Percentiles rank a stretch among this genome's conserved stretches.
phyloP scores from a whole-genome alignment of 2,888 invertebrate genomes.

The Sipha maydis region DNA sequence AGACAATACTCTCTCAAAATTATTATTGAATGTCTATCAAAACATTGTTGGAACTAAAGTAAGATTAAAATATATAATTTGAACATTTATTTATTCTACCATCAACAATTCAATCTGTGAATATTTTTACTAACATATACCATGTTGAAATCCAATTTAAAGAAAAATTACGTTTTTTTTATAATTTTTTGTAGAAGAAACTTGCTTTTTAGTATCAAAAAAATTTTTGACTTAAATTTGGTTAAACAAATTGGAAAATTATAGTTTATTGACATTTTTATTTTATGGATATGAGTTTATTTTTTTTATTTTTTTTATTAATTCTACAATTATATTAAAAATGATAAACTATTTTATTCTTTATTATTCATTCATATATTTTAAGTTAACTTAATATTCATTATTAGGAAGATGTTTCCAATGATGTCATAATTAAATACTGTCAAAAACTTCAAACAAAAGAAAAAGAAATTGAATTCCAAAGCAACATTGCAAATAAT shows the following conservation, averaged over 20 bases:
- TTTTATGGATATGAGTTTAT: no score
- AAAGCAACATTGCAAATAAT: not conserved
- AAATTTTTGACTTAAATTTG: not conserved
- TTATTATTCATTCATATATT: not conserved
- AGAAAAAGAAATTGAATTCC: conserved; percentile 11
- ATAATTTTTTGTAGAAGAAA: not conserved
- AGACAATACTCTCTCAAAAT: conserved; percentile 58
- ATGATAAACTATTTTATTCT: no score
- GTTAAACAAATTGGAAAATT: not conserved
- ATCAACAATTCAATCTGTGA: not conserved
- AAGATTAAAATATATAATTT: not conserved
- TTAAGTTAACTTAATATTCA: not conserved
- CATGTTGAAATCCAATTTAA: not conserved
- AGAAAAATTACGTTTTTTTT: not conserved
- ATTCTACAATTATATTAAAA: no score
- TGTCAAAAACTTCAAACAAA: conserved; percentile 40
- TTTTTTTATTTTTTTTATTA: no score
- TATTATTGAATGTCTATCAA: conserved; percentile 55
- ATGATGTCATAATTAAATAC: conserved; percentile 45
- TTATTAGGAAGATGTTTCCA: conserved; percentile 38
- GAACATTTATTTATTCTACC: not conserved
- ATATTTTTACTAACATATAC: not conserved
- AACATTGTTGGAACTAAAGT: conserved; percentile 62
- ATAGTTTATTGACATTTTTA: no score
- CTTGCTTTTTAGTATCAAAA: not conserved